Evolutionary conservation across 2,888 invertebrate species (phyloP).

Genomic region (Erannis defoliaria): DNA sequence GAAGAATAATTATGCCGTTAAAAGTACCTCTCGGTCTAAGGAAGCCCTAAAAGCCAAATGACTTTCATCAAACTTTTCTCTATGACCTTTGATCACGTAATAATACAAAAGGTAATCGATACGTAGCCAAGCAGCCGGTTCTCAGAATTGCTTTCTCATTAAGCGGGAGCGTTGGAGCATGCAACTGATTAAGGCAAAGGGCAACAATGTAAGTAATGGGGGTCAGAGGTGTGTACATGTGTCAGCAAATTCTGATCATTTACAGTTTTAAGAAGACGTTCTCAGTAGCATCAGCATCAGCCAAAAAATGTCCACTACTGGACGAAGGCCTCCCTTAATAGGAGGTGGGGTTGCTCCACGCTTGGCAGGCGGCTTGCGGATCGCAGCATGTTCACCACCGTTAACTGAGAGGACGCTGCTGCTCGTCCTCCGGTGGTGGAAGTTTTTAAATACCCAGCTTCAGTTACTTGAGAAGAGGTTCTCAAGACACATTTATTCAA

Average conservation of each 20-base stretch:
- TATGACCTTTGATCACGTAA: constrained; percentile 22
- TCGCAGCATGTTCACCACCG: too few species aligned
- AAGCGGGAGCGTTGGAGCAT: constrained; percentile 33
- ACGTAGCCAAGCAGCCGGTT: constrained; percentile 10
- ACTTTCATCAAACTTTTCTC: background rate
- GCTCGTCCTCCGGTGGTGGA: too few species aligned
- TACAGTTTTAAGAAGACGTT: too few species aligned
- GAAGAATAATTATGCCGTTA: background rate
- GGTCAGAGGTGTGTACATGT: background rate
- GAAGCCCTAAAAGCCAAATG: background rate
- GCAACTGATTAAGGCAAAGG: constrained; percentile 16
- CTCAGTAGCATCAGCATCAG: too few species aligned
- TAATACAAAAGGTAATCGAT: constrained; percentile 21
- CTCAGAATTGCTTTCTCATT: constrained; percentile 41
- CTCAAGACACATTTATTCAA: background rate
- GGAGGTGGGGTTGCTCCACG: too few species aligned
- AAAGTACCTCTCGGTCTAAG: background rate
- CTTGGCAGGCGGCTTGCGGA: too few species aligned
- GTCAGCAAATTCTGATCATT: too few species aligned
- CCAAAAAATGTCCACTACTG: too few species aligned
- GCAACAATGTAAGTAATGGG: background rate
- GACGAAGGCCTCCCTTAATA: too few species aligned
- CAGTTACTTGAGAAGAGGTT: too few species aligned
- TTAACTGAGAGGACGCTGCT: too few species aligned
- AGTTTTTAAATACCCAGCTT: too few species aligned